phyloP scores from a whole-genome alignment of 2,113 vertebrate genomes.

The Cyanocitta stelleri region DNA sequence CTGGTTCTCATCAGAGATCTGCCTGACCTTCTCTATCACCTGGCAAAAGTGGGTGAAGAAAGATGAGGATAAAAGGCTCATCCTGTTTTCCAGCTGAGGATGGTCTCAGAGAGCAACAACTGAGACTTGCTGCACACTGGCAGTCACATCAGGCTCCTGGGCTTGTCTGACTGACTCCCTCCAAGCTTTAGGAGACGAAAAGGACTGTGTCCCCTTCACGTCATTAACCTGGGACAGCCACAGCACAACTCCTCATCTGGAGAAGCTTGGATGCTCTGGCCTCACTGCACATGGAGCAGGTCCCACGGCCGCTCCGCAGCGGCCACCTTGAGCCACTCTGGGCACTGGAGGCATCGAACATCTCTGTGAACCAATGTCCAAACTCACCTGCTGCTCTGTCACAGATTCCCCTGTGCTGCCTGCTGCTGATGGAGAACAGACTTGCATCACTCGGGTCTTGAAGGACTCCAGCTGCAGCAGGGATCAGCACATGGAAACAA shows the following conservation, averaged over 20 bases:
- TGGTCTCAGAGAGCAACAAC: fast-evolving
- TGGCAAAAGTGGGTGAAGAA: neutral
- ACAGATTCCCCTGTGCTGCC: neutral
- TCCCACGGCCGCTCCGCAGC: fast-evolving
- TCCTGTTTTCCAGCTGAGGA: neutral
- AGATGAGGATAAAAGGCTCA: neutral
- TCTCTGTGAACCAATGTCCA: fast-evolving
- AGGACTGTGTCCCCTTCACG: fast-evolving
- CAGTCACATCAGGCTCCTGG: fast-evolving
- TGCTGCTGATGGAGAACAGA: slow-evolving; percentile 12
- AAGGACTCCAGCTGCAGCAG: slow-evolving; percentile 68
- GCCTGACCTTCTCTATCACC: slow-evolving; percentile 67
- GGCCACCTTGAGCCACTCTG: fast-evolving
- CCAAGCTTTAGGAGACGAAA: neutral
- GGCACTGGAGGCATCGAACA: neutral
- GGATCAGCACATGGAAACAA: neutral
- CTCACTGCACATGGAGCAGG: fast-evolving
- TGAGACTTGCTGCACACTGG: neutral
- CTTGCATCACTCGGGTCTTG: slow-evolving; percentile 56
- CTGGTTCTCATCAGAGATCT: slow-evolving; percentile 23
- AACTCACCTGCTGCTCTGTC: slow-evolving; percentile 67
- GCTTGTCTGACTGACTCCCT: neutral
- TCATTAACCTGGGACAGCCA: neutral
- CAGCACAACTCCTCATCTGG: fast-evolving
- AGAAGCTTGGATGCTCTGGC: neutral